Evolutionary conservation across 2,888 invertebrate genomes (phyloP), one percentile per base, ranked within the genome.

Genomic region (Agrotis puta): DNA sequence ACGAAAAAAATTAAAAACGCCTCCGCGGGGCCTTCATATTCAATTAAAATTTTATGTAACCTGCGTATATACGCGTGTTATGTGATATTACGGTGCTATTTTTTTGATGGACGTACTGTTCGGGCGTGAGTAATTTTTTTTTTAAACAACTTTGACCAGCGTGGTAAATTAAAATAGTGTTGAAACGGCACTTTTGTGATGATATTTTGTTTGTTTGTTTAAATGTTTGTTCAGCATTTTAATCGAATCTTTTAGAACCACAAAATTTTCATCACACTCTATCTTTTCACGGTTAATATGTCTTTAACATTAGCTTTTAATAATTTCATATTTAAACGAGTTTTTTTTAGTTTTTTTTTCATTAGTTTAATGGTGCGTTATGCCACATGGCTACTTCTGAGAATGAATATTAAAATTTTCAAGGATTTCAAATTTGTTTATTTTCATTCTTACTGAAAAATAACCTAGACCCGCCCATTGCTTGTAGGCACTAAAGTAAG

Each of bases 1-100:
- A 57, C 70, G 56, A 18, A 67, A 81, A 83, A 81, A 84, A 81
- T 82, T 78, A 74, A 81, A 79, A 50, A 51, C 62, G 27, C 16
- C 47, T 14, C 64, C 51, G 56, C 57, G 48, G 62, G 69, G 62
- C 54, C 81, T 77, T 72, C 69, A 56, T 70, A 64, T 82, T 81
- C 74, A 82, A 82, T 84, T 82, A 77, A 82, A 81, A 81, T 71
- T 11, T 18, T 61, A 83, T 59, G 48, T 70, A 63, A 47, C 58
- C 48, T 56, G 53, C 6, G 56, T 58, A 56, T 27, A 43, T 57
- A 47, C 18, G 51, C 61, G n/a, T 54, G 50, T 63, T 68, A 47
- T 53, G 24, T 51, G 3, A 62, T 45, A 16, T 48, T 45, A 70
- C n/a, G 1, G 11, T 24, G n/a, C 39, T 27, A 43, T 48, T 61